Evolutionary conservation across 2,113 vertebrate genomes (phyloP).

Genomic region (Myodes glareolus): DNA sequence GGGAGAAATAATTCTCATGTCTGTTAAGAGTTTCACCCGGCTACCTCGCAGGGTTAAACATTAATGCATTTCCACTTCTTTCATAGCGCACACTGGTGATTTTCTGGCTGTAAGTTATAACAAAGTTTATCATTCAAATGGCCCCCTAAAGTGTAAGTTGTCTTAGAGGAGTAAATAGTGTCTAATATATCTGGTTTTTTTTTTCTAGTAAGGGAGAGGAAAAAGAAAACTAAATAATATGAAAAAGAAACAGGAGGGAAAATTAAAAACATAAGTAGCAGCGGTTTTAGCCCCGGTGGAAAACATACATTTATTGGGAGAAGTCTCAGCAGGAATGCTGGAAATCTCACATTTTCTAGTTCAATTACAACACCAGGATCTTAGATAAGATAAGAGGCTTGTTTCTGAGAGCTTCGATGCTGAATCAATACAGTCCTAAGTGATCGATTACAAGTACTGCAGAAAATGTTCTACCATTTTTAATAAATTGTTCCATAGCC

Average conservation of each 20-base stretch:
- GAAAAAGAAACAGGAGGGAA: constrained; percentile 83
- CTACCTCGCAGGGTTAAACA: constrained; percentile 50
- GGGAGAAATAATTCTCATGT: not conserved
- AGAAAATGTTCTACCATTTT: constrained; percentile 83
- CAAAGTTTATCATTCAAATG: constrained; percentile 79
- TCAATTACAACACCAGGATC: constrained; percentile 86
- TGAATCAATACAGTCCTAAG: constrained; percentile 86
- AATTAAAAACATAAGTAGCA: constrained; percentile 84
- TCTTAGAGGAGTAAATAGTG: constrained; percentile 78
- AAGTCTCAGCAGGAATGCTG: constrained; percentile 87
- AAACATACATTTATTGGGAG: constrained; percentile 88
- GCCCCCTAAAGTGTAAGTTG: constrained; percentile 70
- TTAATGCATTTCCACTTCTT: constrained; percentile 46
- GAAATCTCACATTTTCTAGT: constrained; percentile 88
- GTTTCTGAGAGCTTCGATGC: constrained; percentile 84
- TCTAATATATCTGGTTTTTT: constrained; percentile 77
- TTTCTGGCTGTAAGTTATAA: constrained; percentile 78
- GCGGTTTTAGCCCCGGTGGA: constrained; percentile 84
- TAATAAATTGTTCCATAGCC: constrained; percentile 85
- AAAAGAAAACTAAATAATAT: constrained; percentile 71
- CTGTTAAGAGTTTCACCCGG: not conserved
- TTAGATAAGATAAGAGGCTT: constrained; percentile 88
- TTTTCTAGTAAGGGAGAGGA: constrained; percentile 57
- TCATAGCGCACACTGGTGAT: constrained; percentile 66
- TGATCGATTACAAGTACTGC: constrained; percentile 84